Evolutionary conservation across 2,888 invertebrate species (phyloP), one percentile per base, ranked within the genome.

Genomic region (Octonoba sinensis): DNA sequence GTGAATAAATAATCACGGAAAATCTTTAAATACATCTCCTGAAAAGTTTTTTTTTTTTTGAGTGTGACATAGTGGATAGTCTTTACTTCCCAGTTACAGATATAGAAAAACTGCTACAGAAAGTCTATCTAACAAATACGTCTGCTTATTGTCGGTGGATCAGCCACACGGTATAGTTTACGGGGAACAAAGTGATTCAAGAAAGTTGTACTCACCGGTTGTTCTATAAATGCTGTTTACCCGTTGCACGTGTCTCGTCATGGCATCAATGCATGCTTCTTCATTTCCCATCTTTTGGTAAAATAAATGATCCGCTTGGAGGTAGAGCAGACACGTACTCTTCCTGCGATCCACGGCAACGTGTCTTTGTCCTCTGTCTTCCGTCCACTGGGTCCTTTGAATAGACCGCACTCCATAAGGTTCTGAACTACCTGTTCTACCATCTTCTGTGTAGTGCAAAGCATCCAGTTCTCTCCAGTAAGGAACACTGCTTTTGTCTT

Each of bases 221-320:
- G 85, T 84, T 72, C 86, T 85, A 85, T 88, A 89, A 65, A 90
- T 90, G 81, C 86, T 87, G 89, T 97, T 97, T 85, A 96, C 96
- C 87, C 96, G 92, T 88, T 97, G 96, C 49, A 97, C 96, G 88
- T 97, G 96, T 70, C 96, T 91, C 11, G 96, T 96, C 92, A 97
- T 96, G 82, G 96, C 95, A 89, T 97, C 96, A 85, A 97, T 96
- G 88, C 96, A 96, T 1, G 96, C 95, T 88, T 97, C 97, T 87
- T 96, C 96, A 3, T 95, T 94, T 75, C 95, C 96, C 89, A 97
- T 96, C 89, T 96, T 93, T 87, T 96, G 93, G 90, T 94, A 99
- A 89, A 99, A 96, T 89, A 96, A 94, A 89, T 99, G 97, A 84
- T 91, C 91, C 3, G 99, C 97, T 89, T 98, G 97, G 86, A 99